These are phyloP conservation scores for Drosophila anomelani DNA, from an alignment of 2,888 invertebrate genomes.

Conservation along the genomic window DNA sequence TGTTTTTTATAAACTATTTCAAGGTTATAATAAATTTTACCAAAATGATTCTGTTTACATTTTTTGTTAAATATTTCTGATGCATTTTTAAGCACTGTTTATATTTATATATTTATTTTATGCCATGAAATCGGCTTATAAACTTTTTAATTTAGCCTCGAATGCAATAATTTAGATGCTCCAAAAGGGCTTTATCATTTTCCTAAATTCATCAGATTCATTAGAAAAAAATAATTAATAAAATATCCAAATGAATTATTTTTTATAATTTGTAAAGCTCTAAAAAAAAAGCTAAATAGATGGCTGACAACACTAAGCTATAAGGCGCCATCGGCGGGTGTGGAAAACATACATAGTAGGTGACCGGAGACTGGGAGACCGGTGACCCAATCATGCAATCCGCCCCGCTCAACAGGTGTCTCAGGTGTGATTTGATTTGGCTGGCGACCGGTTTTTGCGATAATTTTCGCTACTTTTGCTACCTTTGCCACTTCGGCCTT, in stretches of 20 bases:
- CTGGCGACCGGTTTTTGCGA: slow-evolving; percentile 29
- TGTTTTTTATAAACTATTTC: too few relatives aligned
- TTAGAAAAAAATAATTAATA: too few relatives aligned
- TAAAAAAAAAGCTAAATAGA: not conserved
- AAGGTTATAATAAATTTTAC: too few relatives aligned
- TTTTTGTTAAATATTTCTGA: too few relatives aligned
- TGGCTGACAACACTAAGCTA: not conserved
- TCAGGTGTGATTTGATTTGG: slow-evolving; percentile 17
- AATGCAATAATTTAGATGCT: not conserved
- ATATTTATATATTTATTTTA: not conserved
- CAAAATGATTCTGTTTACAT: too few relatives aligned
- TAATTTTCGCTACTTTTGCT: slow-evolving; percentile 8
- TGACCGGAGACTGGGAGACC: not conserved
- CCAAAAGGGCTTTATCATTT: not conserved
- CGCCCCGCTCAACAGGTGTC: slow-evolving; percentile 7
- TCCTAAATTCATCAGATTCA: too few relatives aligned
- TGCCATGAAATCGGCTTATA: too few relatives aligned
- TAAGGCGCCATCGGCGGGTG: not conserved
- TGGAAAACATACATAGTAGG: slow-evolving; percentile 11
- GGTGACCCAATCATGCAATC: slow-evolving; percentile 4
- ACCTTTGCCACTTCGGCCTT: not conserved
- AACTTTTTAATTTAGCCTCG: too few relatives aligned
- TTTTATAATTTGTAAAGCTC: accelerated
- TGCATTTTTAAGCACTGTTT: too few relatives aligned
- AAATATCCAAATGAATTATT: not conserved